Percentiles rank a stretch among this genome's conserved stretches.
Conservation (phyloP, 2,888 invertebrate genomes). For the Argyresthia albistria region DNA sequence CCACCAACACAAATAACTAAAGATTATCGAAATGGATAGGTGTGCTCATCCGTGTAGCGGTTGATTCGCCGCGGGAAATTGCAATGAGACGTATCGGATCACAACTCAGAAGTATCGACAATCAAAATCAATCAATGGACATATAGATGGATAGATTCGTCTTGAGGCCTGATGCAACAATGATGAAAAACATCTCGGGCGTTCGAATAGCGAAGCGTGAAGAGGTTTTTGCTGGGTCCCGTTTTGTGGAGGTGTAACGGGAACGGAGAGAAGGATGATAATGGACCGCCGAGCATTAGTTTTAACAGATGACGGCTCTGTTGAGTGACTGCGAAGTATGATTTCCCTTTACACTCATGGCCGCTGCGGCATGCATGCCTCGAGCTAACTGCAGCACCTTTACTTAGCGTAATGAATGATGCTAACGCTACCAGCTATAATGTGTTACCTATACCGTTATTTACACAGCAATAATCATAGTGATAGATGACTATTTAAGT, state of each 20-base stretch:
- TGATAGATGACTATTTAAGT: background rate
- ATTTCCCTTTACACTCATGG: too few species aligned
- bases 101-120: too few species aligned
- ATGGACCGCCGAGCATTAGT: background rate
- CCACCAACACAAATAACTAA: background rate
- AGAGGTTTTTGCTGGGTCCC: background rate
- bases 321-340: background rate
- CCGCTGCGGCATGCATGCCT: too few species aligned
- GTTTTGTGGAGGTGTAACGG: background rate
- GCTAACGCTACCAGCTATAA: too few species aligned
- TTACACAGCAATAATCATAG: background rate
- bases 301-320: background rate
- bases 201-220: background rate
- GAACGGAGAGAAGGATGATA: background rate
- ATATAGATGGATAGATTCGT: too few species aligned
- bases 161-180: too few species aligned
- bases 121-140: too few species aligned
- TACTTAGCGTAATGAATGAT: too few species aligned
- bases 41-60: background rate
- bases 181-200: too few species aligned
- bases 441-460: background rate
- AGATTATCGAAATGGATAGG: background rate
- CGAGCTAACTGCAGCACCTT: too few species aligned
- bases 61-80: background rate
- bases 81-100: background rate